Evolutionary conservation across 2,888 invertebrate species (phyloP), one percentile per base, ranked within the genome.

Genomic region (Branchipolynoe longqiensis): DNA sequence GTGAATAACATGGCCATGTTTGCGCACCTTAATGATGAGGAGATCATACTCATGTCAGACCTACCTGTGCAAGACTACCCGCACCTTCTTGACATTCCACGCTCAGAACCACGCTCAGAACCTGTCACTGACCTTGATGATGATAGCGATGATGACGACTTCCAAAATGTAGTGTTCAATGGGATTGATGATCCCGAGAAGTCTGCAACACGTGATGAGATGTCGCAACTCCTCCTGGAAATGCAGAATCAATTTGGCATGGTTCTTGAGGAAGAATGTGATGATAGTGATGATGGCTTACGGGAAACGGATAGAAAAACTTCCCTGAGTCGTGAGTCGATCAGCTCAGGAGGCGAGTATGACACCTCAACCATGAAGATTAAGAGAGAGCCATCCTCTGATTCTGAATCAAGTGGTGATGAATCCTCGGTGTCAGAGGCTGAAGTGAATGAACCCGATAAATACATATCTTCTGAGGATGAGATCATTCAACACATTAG

Each of bases 401-500:
- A 78, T 33, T 73, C 73, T 0, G n/a, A n/a, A 1, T 41, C 41
- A 8, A 12, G 12, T 14, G 28, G 48, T 28, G 78, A 78, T 25
- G 28, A 41, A 25, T 48, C 78, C 1, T 41, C 78, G 4, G 78
- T 8, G 14, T 78, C 78, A 8, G 28, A n/a, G 31, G 69, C 18
- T 33, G 69, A 33, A n/a, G 62, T 28, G 31, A 25, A 2, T 1
- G 28, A 62, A 31, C n/a, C n/a, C n/a, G 6, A 12, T n/a, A 62
- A 62, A 14, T 62, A 62, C 31, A 14, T 28, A 2, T 36, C 74
- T 4, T 78, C 78, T 14, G 78, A 78, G 28, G 78, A 78, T 48
- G 78, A 78, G 28, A 78, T 78, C 78, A 78, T 78, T 25, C 78
- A 78, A 48, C 78, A 78, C 18, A 48, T 78, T 8, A 48, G 48